Evolutionary conservation across 1,140 invertebrate genomes (phyloP).

Genomic region (Trichoplusia ni): DNA sequence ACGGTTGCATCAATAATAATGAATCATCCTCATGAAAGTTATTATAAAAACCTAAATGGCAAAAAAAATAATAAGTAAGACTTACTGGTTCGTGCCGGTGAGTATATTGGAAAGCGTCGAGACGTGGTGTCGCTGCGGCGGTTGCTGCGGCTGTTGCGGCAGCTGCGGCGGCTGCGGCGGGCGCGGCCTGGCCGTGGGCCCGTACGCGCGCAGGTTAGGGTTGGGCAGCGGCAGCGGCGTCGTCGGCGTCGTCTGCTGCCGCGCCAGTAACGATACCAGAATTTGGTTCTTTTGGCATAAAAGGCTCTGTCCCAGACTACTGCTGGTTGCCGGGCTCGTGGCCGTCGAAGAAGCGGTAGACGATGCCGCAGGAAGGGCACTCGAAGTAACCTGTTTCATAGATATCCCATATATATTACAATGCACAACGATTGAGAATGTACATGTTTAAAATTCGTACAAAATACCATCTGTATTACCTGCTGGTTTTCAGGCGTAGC

Average conservation of each 20-base stretch:
- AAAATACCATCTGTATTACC: conserved; percentile 48
- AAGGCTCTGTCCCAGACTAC: conserved; percentile 83
- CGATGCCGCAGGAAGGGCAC: conserved; percentile 54
- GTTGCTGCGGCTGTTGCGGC: no score
- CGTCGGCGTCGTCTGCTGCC: conserved; percentile 88
- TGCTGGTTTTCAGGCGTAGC: conserved; percentile 85
- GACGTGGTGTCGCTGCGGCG: conserved; percentile 35
- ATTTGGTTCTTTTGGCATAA: conserved; percentile 93
- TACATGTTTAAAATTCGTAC: no score
- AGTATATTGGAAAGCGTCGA: conserved; percentile 68
- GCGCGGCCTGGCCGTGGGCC: conserved; percentile 41
- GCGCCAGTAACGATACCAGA: conserved; percentile 91
- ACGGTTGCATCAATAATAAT: no score
- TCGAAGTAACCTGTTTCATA: conserved; percentile 65
- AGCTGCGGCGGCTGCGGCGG: conserved; percentile 39
- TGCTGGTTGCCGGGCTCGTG: conserved; percentile 55
- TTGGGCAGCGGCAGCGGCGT: conserved; percentile 71
- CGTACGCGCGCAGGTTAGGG: conserved; percentile 62
- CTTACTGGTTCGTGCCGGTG: conserved; percentile 62
- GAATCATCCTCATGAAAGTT: no score
- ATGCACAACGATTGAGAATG: no score
- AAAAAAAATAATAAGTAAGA: conserved; percentile 1
- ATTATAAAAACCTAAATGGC: no score
- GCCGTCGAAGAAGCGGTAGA: conserved; percentile 49
- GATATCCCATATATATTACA: not conserved